Conservation (phyloP, 2,797 vertebrate genomes). For the Microhierax caerulescens region DNA sequence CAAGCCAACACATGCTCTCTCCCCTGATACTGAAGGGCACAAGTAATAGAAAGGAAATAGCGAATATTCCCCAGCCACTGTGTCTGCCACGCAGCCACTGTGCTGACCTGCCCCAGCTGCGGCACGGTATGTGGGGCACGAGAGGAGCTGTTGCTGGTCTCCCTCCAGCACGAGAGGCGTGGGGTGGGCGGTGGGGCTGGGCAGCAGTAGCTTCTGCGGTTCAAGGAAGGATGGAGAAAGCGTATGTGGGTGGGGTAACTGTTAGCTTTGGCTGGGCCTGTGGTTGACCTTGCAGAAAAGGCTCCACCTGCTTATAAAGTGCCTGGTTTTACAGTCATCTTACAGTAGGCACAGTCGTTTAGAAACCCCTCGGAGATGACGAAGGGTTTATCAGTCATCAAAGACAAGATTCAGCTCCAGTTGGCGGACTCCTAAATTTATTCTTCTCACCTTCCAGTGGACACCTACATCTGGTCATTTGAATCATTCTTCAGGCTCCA, state of each 20-base stretch:
- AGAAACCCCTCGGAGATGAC: not conserved
- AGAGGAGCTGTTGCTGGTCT: not conserved
- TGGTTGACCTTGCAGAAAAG: not conserved
- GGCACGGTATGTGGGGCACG: not conserved
- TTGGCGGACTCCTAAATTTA: not conserved
- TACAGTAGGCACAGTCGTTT: not conserved
- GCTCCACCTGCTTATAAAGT: not conserved
- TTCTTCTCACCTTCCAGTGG: not conserved
- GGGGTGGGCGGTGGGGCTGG: not conserved
- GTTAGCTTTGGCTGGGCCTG: not conserved
- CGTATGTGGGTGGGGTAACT: rapidly evolving
- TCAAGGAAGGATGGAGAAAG: not conserved
- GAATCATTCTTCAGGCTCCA: not conserved
- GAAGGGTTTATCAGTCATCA: not conserved
- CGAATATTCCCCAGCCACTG: not conserved
- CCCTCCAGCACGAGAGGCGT: not conserved
- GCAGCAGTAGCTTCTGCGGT: not conserved
- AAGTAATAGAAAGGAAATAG: not conserved
- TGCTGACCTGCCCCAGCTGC: not conserved
- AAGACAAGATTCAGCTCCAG: not conserved
- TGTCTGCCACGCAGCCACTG: too few species aligned
- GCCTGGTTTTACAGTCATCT: not conserved
- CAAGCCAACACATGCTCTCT: not conserved
- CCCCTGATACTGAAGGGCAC: not conserved
- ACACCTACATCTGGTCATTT: not conserved